Conservation (phyloP, 2,113 vertebrate species). For the Platysteira castanea region DNA sequence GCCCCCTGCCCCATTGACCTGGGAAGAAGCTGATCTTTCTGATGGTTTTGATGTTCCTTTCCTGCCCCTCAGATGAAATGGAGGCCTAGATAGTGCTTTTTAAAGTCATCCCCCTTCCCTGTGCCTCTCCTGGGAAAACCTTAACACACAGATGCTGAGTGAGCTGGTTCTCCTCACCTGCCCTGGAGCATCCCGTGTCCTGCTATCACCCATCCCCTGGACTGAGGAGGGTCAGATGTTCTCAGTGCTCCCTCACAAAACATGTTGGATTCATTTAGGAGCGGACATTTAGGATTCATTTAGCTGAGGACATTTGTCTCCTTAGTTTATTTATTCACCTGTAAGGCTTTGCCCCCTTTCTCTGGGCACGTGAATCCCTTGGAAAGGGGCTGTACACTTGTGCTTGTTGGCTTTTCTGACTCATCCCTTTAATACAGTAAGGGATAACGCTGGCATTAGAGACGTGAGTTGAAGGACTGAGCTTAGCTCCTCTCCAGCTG, state of each 20-base stretch:
- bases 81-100: not conserved
- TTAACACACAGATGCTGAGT: not conserved
- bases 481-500: not conserved
- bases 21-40: not conserved
- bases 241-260: not conserved
- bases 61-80: not conserved
- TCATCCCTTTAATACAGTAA: not conserved
- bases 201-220: not conserved
- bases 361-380: not conserved
- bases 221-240: not conserved
- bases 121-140: not conserved
- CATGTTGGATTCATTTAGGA: not conserved
- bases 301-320: not conserved
- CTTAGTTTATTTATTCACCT: not conserved
- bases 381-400: not conserved
- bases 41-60: not conserved
- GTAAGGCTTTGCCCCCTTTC: not conserved
- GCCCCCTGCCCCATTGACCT: fast-evolving
- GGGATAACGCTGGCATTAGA: not conserved
- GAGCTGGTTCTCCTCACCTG: not conserved
- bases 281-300: too few relatives aligned
- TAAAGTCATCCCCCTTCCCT: not conserved
- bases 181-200: not conserved
- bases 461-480: not conserved
- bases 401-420: not conserved